Conservation (phyloP, 2,113 vertebrate species). For the Brachirus orientalis region DNA sequence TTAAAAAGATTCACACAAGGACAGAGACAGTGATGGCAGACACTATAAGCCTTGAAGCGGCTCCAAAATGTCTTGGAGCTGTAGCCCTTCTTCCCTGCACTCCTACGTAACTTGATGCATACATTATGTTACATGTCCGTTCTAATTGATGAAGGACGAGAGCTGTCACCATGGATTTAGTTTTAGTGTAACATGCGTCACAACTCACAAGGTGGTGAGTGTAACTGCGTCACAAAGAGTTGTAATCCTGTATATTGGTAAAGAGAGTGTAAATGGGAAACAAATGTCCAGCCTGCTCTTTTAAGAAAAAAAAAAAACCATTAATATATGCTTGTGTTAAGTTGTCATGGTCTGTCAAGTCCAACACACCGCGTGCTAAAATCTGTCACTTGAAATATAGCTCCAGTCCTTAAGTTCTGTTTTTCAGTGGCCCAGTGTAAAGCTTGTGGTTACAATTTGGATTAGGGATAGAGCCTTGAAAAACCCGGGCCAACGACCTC, state of each 20-base stretch:
- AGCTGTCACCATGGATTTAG: too few relatives aligned
- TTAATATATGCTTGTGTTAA: conserved; percentile 27
- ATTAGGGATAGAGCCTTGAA: conserved; percentile 50
- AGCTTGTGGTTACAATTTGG: conserved; percentile 60
- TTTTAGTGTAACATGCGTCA: too few relatives aligned
- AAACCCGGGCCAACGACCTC: conserved; percentile 50
- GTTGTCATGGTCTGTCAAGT: conserved; percentile 33
- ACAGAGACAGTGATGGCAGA: too few relatives aligned
- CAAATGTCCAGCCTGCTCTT: conserved; percentile 15
- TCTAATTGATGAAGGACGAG: too few relatives aligned
- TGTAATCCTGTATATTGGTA: conserved; percentile 10
- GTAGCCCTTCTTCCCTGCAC: too few relatives aligned
- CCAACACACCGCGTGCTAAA: conserved; percentile 24
- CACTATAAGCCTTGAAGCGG: too few relatives aligned
- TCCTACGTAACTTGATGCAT: too few relatives aligned
- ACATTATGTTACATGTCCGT: too few relatives aligned
- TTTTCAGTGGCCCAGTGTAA: conserved; percentile 40
- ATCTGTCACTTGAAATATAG: conserved; percentile 24
- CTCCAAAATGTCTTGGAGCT: too few relatives aligned
- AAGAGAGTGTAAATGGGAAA: conserved; percentile 22
- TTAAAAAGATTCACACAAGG: too few relatives aligned
- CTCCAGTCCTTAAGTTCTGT: conserved; percentile 34
- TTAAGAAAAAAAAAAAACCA: background rate
- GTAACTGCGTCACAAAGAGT: background rate
- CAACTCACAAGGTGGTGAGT: background rate